Conservation (phyloP, 2,797 vertebrate species). For the Macrochelys suwanniensis region DNA sequence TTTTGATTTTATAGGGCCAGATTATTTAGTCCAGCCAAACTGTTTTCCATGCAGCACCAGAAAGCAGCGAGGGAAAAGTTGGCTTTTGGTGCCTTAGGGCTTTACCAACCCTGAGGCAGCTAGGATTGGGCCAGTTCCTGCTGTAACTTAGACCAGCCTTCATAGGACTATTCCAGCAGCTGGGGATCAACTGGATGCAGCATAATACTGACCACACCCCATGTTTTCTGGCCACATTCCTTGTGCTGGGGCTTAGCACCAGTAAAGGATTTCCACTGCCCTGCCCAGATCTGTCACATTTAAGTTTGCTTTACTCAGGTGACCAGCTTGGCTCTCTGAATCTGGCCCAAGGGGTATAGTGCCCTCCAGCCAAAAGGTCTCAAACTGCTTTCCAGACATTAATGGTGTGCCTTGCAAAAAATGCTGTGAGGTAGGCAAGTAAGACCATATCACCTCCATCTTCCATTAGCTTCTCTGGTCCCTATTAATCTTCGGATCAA, state of each 20-base stretch:
- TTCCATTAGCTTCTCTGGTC: not conserved
- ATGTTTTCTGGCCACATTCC: not conserved
- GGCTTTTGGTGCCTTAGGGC: not conserved
- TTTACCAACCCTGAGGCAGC: not conserved
- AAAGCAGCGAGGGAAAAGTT: not conserved
- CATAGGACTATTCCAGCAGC: accelerated
- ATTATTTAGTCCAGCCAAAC: not conserved
- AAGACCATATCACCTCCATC: too few species aligned
- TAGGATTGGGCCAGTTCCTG: not conserved
- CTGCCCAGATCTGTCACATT: not conserved
- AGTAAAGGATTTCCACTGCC: not conserved
- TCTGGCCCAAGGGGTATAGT: not conserved
- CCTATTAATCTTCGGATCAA: not conserved
- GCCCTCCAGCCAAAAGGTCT: not conserved
- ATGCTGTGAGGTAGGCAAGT: not conserved
- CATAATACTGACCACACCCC: not conserved
- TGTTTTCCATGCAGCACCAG: not conserved
- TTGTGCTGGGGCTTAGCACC: not conserved
- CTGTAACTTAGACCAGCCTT: not conserved
- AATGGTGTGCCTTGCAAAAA: not conserved
- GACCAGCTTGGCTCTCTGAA: not conserved
- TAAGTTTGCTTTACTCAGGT: not conserved
- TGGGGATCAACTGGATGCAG: not conserved
- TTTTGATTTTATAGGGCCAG: not conserved
- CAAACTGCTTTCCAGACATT: not conserved